Base-by-base conservation (phyloP, 2,888 invertebrate species). In the Ischnura elegans region DNA sequence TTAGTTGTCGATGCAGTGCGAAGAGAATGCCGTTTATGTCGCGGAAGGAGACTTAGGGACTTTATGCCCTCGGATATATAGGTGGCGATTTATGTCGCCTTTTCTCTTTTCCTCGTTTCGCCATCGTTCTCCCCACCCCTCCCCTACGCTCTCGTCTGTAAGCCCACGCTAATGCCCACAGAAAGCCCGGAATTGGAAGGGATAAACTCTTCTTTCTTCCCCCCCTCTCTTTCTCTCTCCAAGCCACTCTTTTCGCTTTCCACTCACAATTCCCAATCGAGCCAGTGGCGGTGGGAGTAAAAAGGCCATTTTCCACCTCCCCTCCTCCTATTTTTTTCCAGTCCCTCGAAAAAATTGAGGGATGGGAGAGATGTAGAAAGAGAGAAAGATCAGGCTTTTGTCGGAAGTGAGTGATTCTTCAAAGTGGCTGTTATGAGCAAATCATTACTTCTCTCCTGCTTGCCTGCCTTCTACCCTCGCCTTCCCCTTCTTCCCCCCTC, bases 381-480 rank as follows among this genome's bases (percentile, higher is more conserved):
- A 19, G 61, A 61, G 85, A 46, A 13, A 45, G 45, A 43, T 46
- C 43, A 86, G 86, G 25, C 86, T 86, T 43, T 45, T 86, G 25
- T 86, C 13, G 45, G 46, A 85, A 85, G 45, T 36, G 86, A 86
- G 86, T n/a, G 86, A 45, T 86, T 43, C 86, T 25, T 43, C 46
- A 86, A 86, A 76, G 46, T 86, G 86, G 45, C 45, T 46, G 45
- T 86, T 86, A 86, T 86, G 86, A 46, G 86, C 86, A 46, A 86
- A 86, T 86, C 45, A 86, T 86, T 46, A 13, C 86, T 76, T 85
- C 45, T 46, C 86, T 45, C 45, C 45, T n/a, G 8, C 43, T 25
- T 25, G 1, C 45, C 45, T 16, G 21, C 42, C n/a, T 43, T 25
- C 85, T 42, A 21, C 43, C 16, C 85, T 4, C 43, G 0, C 5